phyloP scores from a whole-genome alignment of 2,797 vertebrate genomes.

The Notolepis coatsorum region DNA sequence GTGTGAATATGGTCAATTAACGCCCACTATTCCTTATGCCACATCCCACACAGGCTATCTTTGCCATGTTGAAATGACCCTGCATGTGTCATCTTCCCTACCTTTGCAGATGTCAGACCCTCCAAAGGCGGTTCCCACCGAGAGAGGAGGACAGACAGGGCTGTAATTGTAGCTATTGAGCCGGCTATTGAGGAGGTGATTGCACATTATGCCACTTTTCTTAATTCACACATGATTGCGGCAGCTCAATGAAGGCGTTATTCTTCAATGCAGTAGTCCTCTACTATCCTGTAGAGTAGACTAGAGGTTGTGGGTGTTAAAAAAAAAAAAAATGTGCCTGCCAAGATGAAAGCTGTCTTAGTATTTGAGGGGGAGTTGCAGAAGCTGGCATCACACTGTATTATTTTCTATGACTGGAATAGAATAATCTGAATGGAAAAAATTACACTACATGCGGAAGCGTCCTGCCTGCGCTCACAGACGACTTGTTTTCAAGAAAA shows the following conservation, averaged over 20 bases:
- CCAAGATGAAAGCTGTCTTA: slow-evolving; percentile 32
- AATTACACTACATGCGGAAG: slow-evolving; percentile 1
- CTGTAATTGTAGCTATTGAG: slow-evolving; percentile 60
- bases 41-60: slow-evolving; percentile 46
- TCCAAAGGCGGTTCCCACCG: slow-evolving; percentile 39
- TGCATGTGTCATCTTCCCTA: slow-evolving; percentile 34
- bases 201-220: slow-evolving; percentile 58
- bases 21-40: slow-evolving; percentile 56
- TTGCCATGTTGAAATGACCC: slow-evolving; percentile 35
- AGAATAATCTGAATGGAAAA: slow-evolving; percentile 27
- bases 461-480: background rate
- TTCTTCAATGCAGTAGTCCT: slow-evolving; percentile 50
- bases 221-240: slow-evolving; percentile 55
- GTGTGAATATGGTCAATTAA: no score
- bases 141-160: slow-evolving; percentile 44
- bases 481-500: background rate
- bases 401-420: slow-evolving; percentile 25
- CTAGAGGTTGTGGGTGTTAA: slow-evolving; percentile 49
- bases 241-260: slow-evolving; percentile 50
- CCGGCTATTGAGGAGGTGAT: slow-evolving; percentile 62
- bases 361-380: slow-evolving; percentile 23
- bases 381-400: slow-evolving; percentile 27
- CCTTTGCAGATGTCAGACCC: slow-evolving; percentile 57
- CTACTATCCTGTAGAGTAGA: slow-evolving; percentile 39
- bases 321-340: slow-evolving; percentile 55